Conservation (phyloP, 2,888 invertebrate genomes). For the Stenodema calcarata region DNA sequence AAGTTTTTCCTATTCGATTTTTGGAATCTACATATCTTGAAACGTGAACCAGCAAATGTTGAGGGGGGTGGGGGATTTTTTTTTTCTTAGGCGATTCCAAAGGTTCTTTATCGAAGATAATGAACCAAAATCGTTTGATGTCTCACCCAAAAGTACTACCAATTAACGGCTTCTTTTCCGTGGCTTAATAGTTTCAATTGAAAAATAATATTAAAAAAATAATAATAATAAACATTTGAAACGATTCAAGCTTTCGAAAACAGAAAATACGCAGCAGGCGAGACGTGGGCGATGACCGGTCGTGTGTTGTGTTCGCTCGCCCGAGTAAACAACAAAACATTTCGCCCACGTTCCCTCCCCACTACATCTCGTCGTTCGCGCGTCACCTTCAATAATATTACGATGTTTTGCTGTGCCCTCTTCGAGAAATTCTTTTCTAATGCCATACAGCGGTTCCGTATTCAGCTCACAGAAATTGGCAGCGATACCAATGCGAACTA, state of each 20-base stretch:
- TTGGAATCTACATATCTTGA: too few species aligned
- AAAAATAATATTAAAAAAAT: too few species aligned
- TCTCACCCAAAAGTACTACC: too few species aligned
- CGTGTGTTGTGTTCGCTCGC: neutral
- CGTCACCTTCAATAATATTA: neutral
- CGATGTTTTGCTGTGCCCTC: neutral
- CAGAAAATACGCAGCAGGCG: neutral
- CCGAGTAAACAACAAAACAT: conserved; percentile 15
- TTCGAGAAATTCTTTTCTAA: neutral
- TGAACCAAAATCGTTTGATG: too few species aligned
- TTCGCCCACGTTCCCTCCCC: neutral
- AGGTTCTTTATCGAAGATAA: too few species aligned
- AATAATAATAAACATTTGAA: too few species aligned
- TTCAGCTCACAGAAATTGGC: neutral
- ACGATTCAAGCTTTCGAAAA: neutral
- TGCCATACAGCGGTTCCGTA: neutral
- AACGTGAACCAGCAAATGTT: too few species aligned
- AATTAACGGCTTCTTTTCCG: too few species aligned
- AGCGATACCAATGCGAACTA: neutral
- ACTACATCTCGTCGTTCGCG: neutral
- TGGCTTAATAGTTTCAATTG: too few species aligned
- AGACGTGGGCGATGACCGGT: conserved; percentile 12
- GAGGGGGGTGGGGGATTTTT: too few species aligned
- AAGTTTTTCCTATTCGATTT: too few species aligned
- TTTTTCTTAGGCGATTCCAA: too few species aligned